These are phyloP conservation scores for Lamprotornis superbus DNA, from an alignment of 2,113 vertebrate species.

Conservation along the genomic window DNA sequence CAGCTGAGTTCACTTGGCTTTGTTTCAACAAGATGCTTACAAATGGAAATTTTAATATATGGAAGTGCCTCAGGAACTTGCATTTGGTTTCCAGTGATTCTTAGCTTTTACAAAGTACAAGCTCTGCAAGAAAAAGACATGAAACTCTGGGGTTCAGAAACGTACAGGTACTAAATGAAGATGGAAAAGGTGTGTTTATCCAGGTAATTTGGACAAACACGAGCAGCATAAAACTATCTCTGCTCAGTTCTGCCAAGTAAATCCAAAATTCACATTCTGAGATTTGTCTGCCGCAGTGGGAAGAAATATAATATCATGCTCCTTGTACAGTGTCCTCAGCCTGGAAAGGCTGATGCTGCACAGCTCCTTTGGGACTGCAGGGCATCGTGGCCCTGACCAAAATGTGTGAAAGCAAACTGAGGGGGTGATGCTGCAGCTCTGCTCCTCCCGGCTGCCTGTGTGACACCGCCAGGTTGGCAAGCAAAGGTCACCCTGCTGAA, in stretches of 20 bases:
- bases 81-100: not conserved
- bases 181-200: not conserved
- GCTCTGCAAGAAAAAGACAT: not conserved
- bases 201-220: not conserved
- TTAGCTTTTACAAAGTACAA: not conserved
- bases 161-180: not conserved
- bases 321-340: not conserved
- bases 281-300: not conserved
- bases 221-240: not conserved
- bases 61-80: not conserved
- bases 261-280: not conserved
- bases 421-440: fast-evolving
- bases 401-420: fast-evolving
- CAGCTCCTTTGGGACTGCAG: not conserved
- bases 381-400: fast-evolving
- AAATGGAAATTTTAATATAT: not conserved
- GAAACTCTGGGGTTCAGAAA: not conserved
- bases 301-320: not conserved
- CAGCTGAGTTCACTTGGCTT: not conserved
- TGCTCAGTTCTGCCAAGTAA: not conserved
- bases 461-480: not conserved
- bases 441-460: not conserved
- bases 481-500: not conserved
- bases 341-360: not conserved
- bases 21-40: conserved; percentile 13